Percentiles rank a stretch among this genome's conserved stretches.
Evolutionary conservation across 2,797 vertebrate genomes (phyloP).

Genomic region (Urosaurus nigricauda): DNA sequence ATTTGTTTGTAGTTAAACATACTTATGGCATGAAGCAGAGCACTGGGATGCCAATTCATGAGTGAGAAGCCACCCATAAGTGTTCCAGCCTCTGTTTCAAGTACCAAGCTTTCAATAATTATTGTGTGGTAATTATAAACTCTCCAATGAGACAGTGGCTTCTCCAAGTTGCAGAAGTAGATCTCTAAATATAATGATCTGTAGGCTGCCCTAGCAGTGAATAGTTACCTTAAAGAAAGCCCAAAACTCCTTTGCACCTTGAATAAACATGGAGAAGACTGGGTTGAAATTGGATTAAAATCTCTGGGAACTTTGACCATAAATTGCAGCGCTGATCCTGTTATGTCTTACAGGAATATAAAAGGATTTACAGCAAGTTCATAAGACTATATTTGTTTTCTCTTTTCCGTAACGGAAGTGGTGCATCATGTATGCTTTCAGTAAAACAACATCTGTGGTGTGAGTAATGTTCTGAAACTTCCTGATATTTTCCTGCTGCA

Average conservation of each 20-base stretch:
- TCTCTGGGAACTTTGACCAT: slow-evolving; percentile 8
- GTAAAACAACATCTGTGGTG: neutral
- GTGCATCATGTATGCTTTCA: neutral
- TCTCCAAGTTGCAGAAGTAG: neutral
- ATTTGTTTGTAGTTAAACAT: neutral
- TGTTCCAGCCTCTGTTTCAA: neutral
- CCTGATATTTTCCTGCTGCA: neutral
- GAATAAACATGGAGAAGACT: neutral
- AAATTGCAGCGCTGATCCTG: neutral
- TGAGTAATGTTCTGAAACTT: neutral
- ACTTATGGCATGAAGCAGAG: neutral
- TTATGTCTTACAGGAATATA: slow-evolving; percentile 4
- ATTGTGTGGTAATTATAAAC: neutral
- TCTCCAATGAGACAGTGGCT: neutral
- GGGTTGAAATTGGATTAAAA: neutral
- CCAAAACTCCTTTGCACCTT: neutral
- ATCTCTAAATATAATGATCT: neutral
- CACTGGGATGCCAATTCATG: neutral
- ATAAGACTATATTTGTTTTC: neutral
- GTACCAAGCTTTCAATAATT: neutral
- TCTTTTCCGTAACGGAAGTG: neutral
- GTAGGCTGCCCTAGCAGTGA: neutral
- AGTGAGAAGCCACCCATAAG: too few relatives aligned
- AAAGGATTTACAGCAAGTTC: slow-evolving; percentile 9
- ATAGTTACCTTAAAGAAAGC: neutral